A percentile compares a stretch with the other conserved stretches of the same genome.
These are phyloP conservation scores for Toxostoma redivivum DNA, from an alignment of 2,113 vertebrate species.

Conservation along the genomic window DNA sequence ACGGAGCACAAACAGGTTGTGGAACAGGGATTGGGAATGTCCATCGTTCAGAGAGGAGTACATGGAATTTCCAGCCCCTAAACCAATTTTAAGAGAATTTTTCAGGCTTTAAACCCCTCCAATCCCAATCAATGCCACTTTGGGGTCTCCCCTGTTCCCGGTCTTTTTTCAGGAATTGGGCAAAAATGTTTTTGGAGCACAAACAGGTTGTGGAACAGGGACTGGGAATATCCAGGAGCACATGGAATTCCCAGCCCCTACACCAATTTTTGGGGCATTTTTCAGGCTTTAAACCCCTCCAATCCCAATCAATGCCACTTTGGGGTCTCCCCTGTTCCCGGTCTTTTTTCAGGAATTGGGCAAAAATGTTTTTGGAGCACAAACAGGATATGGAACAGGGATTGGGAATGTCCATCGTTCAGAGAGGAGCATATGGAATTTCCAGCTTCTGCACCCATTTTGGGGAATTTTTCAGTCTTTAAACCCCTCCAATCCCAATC, in stretches of 20 bases:
- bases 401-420: too few species aligned
- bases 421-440: too few species aligned
- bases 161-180: conserved; percentile 84
- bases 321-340: background rate
- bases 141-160: background rate
- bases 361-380: too few species aligned
- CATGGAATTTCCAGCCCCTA: rapidly evolving
- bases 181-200: conserved; percentile 41
- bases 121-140: rapidly evolving
- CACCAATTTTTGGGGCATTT: background rate
- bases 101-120: background rate
- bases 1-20: background rate
- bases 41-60: rapidly evolving
- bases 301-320: background rate
- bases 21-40: background rate
- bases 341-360: too few species aligned
- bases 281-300: background rate
- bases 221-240: background rate
- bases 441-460: too few species aligned
- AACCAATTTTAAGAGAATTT: rapidly evolving
- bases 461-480: too few species aligned
- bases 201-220: background rate
- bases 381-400: too few species aligned
- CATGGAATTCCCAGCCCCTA: background rate
- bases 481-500: too few species aligned